Percentiles rank a stretch among this genome's conserved stretches.
These are phyloP conservation scores for Cetonia aurata DNA, from an alignment of 2,888 invertebrate genomes.

Conservation along the genomic window DNA sequence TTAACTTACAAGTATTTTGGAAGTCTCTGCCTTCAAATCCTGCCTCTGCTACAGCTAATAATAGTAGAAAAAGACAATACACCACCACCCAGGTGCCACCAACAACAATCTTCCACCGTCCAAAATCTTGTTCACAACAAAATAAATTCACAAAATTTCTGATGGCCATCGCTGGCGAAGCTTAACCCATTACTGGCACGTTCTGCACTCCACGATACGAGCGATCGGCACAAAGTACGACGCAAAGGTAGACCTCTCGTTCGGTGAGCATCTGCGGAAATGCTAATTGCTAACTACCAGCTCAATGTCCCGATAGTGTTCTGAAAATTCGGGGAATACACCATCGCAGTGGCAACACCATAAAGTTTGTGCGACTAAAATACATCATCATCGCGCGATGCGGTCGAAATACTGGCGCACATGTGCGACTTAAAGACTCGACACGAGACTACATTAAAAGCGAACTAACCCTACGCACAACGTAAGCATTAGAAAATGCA, in stretches of 20 bases:
- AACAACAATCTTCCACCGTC: background rate
- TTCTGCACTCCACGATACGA: background rate
- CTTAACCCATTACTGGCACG: slow-evolving; percentile 42
- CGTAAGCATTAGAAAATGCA: background rate
- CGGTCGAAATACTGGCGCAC: slow-evolving; percentile 24
- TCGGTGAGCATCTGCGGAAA: slow-evolving; percentile 1
- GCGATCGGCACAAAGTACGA: no score
- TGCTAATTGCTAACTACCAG: slow-evolving; percentile 14
- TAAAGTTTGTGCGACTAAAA: slow-evolving; percentile 45
- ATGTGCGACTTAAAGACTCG: slow-evolving; percentile 36
- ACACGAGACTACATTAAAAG: slow-evolving; percentile 35
- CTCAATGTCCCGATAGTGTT: background rate
- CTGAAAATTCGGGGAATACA: slow-evolving; percentile 40
- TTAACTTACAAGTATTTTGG: slow-evolving; percentile 39
- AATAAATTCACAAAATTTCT: slow-evolving; percentile 5
- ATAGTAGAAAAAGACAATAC: background rate
- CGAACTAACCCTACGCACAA: slow-evolving; percentile 43
- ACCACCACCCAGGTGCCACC: background rate
- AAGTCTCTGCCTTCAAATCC: slow-evolving; percentile 32
- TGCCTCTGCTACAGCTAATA: background rate
- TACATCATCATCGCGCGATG: slow-evolving; percentile 47
- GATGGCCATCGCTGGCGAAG: slow-evolving; percentile 18
- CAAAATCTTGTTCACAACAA: background rate
- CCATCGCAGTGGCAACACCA: slow-evolving; percentile 29
- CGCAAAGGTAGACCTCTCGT: no score